A percentile compares a stretch with the other conserved stretches of the same genome.
These are phyloP conservation scores for Smittia sp. DNA, from an alignment of 2,888 invertebrate species.

Conservation along the genomic window DNA sequence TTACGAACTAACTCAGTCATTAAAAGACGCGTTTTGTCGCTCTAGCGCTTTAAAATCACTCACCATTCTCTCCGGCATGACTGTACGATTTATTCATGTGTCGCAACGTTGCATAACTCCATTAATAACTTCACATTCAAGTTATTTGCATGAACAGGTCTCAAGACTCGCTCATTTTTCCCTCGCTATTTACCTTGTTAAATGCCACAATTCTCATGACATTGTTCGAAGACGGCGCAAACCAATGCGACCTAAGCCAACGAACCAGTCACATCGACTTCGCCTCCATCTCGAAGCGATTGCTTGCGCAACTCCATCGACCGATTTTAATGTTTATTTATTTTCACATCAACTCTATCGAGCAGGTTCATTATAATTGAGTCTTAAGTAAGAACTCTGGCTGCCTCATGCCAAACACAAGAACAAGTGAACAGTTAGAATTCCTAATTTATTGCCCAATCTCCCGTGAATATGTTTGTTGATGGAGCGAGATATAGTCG, in stretches of 20 bases:
- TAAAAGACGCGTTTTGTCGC: conserved; percentile 16
- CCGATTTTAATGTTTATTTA: background rate
- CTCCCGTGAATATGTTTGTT: conserved; percentile 25
- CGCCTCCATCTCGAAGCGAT: background rate
- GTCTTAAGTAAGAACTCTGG: background rate
- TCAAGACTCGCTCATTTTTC: too few species aligned
- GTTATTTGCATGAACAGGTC: background rate
- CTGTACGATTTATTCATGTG: background rate
- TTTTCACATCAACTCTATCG: background rate
- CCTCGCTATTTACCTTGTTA: background rate
- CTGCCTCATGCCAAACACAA: background rate
- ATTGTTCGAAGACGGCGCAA: too few species aligned
- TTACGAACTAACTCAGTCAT: background rate
- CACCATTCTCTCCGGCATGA: background rate
- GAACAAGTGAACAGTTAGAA: conserved; percentile 20
- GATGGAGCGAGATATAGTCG: conserved; percentile 13
- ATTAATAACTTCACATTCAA: conserved; percentile 19
- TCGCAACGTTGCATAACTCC: conserved; percentile 7
- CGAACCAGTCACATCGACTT: too few species aligned
- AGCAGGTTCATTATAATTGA: conserved; percentile 17
- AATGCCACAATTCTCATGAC: conserved; percentile 23
- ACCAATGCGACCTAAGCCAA: too few species aligned
- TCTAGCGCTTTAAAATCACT: background rate
- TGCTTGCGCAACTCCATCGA: background rate
- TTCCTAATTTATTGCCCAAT: conserved; percentile 31